Evolutionary conservation across 2,888 invertebrate genomes (phyloP).

Genomic region (Adelphocoris suturalis): DNA sequence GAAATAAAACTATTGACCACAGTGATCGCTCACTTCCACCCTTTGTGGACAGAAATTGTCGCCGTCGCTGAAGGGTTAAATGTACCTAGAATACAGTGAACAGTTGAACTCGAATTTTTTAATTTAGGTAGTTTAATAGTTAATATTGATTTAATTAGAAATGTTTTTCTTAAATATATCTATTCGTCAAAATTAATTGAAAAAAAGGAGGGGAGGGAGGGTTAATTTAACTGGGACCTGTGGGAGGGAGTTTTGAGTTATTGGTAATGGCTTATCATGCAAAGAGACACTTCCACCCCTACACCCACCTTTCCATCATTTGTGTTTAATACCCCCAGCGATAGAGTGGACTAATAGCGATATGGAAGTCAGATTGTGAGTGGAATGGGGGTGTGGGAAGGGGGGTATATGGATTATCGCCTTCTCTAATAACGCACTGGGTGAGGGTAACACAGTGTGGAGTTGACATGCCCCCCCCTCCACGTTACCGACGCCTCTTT

Average conservation of each 20-base stretch:
- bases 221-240: not conserved
- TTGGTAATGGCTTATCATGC: conserved; percentile 59
- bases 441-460: conserved; percentile 46
- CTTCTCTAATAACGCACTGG: conserved; percentile 20
- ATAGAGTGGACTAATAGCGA: conserved; percentile 58
- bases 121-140: too few relatives aligned
- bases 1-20: too few relatives aligned
- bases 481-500: not conserved
- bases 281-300: conserved; percentile 15
- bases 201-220: too few relatives aligned
- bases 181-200: too few relatives aligned
- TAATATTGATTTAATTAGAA: too few relatives aligned
- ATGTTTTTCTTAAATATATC: too few relatives aligned
- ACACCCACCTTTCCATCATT: not conserved
- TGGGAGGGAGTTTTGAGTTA: conserved; percentile 22
- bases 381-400: not conserved
- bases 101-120: too few relatives aligned
- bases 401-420: conserved; percentile 60
- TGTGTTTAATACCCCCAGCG: conserved; percentile 38
- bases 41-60: too few relatives aligned
- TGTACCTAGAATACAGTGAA: too few relatives aligned
- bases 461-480: conserved; percentile 29
- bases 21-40: too few relatives aligned
- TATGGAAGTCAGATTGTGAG: conserved; percentile 40
- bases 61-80: too few relatives aligned